Base-by-base conservation (phyloP, 2,113 vertebrate species). In the Chunga burmeisteri region DNA sequence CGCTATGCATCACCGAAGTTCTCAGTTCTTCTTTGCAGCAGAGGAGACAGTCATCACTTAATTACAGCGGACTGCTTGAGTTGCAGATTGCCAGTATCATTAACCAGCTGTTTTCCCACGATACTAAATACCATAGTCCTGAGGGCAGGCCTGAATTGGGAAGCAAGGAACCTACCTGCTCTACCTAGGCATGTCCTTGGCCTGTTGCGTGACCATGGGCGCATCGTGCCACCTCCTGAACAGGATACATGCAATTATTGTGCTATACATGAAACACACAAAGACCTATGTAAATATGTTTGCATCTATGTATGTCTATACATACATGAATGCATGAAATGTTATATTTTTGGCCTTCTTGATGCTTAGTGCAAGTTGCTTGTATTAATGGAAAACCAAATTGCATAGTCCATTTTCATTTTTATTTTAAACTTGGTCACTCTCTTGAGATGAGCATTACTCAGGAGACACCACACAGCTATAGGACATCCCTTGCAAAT, bases 61-160 rank as follows among this genome's bases (percentile, higher is more conserved):
- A 61, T 82, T 68, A 49, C 20, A 65, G 23, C 2, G 16, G 10
- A 10, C 27, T 77, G 36, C 49, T 56, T 63, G 62, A 56, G 29
- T 50, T 80, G 40, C 42, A 82, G 22, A 14, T 38, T 88, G 30
- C 52, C 17, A 19, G 42, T 19, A 29, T 26, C 9, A 3, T 56
- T 79, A 80, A 42, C 16, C 81, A 65, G 42, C 40, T 92, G n/a
- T 0, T 63, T 94, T 85, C 55, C 42, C 55, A 18, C 62, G 46
- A 23, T 6, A 58, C 38, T 50, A 29, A 53, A 46, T 13, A 23
- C 12, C 0, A 0, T 20, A 72, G 34, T 70, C 36, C 58, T 49
- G 49, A 80, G 34, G 32, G 68, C 16, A 14, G 58, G 55, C 42
- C 30, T 89, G 61, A 63, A 44, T 7, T 26, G 40, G 23, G 50